Conservation (phyloP, 2,797 vertebrate species). For the Erpetoichthys calabaricus region DNA sequence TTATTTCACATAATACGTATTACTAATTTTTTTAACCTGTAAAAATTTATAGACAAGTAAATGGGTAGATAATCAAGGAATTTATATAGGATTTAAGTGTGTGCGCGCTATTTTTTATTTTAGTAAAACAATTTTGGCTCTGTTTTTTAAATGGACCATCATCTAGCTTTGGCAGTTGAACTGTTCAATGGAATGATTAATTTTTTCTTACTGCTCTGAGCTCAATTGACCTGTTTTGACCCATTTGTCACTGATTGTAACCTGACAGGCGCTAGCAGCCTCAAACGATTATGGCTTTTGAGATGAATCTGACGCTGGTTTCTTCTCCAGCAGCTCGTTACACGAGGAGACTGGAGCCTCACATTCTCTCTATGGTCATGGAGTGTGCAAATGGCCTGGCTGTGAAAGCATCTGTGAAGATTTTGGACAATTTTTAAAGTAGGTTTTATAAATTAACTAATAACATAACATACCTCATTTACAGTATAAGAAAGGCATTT, state of each 20-base stretch:
- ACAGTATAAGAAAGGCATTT: no score
- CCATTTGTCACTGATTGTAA: conserved; percentile 61
- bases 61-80: no score
- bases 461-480: no score
- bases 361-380: conserved; percentile 93
- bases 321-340: conserved; percentile 70
- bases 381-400: conserved; percentile 98
- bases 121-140: conserved; percentile 40
- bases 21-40: no score
- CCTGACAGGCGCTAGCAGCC: conserved; percentile 58
- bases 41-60: no score
- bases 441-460: conserved; percentile 34
- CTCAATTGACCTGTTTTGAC: conserved; percentile 62
- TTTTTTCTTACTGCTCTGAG: conserved; percentile 63
- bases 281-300: conserved; percentile 50
- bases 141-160: conserved; percentile 61
- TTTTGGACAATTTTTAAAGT: conserved; percentile 99
- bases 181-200: conserved; percentile 58
- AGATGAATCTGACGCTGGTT: conserved; percentile 49
- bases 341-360: conserved; percentile 88
- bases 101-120: no score
- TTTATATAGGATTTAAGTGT: no score
- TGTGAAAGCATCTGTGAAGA: conserved; percentile 97
- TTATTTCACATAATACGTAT: no score
- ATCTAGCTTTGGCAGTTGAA: conserved; percentile 57